Conservation (phyloP, 2,797 vertebrate species). For the Lacerta viridis region DNA sequence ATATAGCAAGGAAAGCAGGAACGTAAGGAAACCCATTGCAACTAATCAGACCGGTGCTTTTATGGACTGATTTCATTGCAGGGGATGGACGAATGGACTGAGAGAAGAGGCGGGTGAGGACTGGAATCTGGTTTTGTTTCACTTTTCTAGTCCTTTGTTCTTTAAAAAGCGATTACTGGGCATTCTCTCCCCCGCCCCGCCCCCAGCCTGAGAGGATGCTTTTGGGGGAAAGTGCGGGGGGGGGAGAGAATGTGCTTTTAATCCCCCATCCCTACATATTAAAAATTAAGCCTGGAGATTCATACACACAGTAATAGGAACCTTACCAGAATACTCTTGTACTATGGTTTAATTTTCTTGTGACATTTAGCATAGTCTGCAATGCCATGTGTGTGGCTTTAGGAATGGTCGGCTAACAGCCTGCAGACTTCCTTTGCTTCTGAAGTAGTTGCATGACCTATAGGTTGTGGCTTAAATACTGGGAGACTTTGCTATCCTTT, state of each 20-base stretch:
- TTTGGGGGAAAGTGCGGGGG: not conserved
- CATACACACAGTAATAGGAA: not conserved
- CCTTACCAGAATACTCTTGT: not conserved
- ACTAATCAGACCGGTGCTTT: not conserved
- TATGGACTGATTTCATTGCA: not conserved
- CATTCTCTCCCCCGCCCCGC: no score
- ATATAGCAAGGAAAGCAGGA: not conserved
- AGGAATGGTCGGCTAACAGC: not conserved
- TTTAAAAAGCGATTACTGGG: no score
- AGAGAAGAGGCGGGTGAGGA: not conserved
- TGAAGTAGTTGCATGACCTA: not conserved
- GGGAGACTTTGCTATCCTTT: not conserved
- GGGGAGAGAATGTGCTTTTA: not conserved
- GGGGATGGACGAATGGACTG: not conserved
- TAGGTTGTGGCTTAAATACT: not conserved
- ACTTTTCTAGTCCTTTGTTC: not conserved
- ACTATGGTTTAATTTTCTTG: not conserved
- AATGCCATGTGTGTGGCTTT: not conserved
- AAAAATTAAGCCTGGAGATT: not conserved
- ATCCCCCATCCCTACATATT: not conserved
- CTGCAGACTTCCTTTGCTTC: not conserved
- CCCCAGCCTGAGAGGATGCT: not conserved
- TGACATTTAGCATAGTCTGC: not conserved
- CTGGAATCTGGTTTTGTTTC: constrained; percentile 15
- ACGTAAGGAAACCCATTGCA: not conserved